Conservation (phyloP, 2,888 invertebrate species). For the Tinea trinotella region DNA sequence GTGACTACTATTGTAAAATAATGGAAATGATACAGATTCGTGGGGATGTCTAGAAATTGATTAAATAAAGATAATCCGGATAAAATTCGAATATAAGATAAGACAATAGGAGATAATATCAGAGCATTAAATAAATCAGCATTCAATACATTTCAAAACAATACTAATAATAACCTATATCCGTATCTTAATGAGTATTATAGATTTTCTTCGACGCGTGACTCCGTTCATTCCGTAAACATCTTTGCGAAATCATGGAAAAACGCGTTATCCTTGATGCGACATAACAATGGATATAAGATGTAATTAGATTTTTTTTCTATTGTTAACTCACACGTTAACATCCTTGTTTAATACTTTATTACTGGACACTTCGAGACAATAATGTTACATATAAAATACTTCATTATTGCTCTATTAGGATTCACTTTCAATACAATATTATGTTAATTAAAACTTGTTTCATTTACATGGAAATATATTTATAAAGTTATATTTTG, state of each 20-base stretch:
- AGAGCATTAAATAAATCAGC: neutral
- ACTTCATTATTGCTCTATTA: neutral
- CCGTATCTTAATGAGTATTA: slow-evolving; percentile 4
- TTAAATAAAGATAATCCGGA: too few species aligned
- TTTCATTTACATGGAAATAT: neutral
- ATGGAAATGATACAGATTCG: too few species aligned
- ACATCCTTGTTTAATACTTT: slow-evolving; percentile 18
- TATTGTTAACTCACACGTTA: slow-evolving; percentile 17
- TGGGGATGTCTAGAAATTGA: too few species aligned
- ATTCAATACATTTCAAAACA: slow-evolving; percentile 7
- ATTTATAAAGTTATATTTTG: too few species aligned
- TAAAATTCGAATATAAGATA: too few species aligned
- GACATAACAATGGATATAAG: slow-evolving; percentile 41
- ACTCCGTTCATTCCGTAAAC: neutral
- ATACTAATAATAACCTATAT: neutral
- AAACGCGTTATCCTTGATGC: slow-evolving; percentile 58
- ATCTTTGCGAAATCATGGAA: slow-evolving; percentile 26
- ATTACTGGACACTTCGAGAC: neutral
- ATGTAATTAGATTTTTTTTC: slow-evolving; percentile 45
- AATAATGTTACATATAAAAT: neutral
- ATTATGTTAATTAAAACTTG: neutral
- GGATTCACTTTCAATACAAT: neutral
- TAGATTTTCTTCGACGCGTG: slow-evolving; percentile 10
- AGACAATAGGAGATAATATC: neutral
- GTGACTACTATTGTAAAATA: too few species aligned